Base-by-base conservation (phyloP, 2,113 vertebrate genomes). In the Atrichornis clamosus region DNA sequence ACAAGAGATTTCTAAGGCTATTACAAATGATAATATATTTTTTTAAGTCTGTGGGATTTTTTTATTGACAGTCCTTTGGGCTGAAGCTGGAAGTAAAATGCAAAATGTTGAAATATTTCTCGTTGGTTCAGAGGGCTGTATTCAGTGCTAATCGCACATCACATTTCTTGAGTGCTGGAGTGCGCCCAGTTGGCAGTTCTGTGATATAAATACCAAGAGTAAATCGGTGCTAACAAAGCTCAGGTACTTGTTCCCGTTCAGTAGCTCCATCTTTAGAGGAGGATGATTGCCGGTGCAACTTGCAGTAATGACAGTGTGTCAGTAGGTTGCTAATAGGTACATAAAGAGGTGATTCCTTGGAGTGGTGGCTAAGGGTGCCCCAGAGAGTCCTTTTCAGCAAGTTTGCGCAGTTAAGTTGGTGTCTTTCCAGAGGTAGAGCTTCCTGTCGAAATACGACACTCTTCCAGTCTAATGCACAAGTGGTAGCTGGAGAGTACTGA, bases 221-320 rank as follows among this genome's bases (percentile, higher is more conserved):
- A 91, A 93, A 94, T 94, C 13, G n/a, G 27, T 75, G 93, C 83
- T 95, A 94, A 90, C 81, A 68, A 90, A 96, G 81, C 82, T 80
- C 65, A 85, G 90, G 79, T 94, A 74, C 70, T 81, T 85, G 84
- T 96, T 94, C 94, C 95, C 3, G 0, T 94, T 90, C 72, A 50
- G 62, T 82, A 81, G 77, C 95, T 92, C 92, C 93, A 70, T 93
- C 87, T 89, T 91, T 64, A 49, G 72, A 67, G 79, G 74, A 79
- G 68, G 68, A 20, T 84, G 83, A 63, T 89, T 28, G 1, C 52
- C 8, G 1, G 58, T 28, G 24, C 76, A 72, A 26, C 81, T 74
- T 72, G 55, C 59, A n/a, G 73, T 70, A 95, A 90, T 91, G 82
- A 30, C 70, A 53, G 64, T 10, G 41, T 95, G 91, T 93, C 91